Evolutionary conservation across 2,888 invertebrate species (phyloP), one percentile per base, ranked within the genome.

Genomic region (Urechis unicinctus): DNA sequence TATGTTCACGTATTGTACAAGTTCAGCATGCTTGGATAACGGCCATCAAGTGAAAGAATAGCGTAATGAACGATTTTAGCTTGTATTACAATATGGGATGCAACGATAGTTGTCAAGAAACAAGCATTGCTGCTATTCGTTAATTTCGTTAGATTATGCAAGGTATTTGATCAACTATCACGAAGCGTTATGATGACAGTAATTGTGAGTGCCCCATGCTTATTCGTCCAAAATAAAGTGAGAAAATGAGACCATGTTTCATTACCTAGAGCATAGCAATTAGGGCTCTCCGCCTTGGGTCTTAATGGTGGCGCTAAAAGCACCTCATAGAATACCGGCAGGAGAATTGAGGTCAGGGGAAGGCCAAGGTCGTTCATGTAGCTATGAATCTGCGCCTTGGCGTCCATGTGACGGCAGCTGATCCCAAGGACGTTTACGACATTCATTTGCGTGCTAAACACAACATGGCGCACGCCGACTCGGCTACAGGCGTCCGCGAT

Each of bases 301-400:
- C 47, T 53, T 17, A 50, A 45, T 13, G 57, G 56, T 6, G 41
- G 55, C 24, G 5, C 63, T 22, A 65, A 63, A 36, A 73, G 60
- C 49, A 70, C 64, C 55, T 74, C 70, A 60, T 71, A 74, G 45
- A 64, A 68, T 25, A 66, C 66, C 0, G 74, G 74, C 21, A 74
- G 63, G 41, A 72, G 61, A 6, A 74, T 56, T 28, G 62, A 66
- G 17, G 72, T 73, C 31, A 73, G 31, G 25, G 68, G 68, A n/a
- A 74, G 57, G 9, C 53, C 52, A 5, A 63, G 57, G 26, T 62
- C 60, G 48, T 59, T 63, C 66, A 73, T 67, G 60, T 70, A 69
- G 2, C 13, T 22, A 26, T 63, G 66, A 49, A 70, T 69, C 53
- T 67, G 66, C 2, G 72, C 71, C 62, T 74, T 74, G 22, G 72